Evolutionary conservation across 2,797 vertebrate genomes (phyloP).

Genomic region (Falco rusticolus): DNA sequence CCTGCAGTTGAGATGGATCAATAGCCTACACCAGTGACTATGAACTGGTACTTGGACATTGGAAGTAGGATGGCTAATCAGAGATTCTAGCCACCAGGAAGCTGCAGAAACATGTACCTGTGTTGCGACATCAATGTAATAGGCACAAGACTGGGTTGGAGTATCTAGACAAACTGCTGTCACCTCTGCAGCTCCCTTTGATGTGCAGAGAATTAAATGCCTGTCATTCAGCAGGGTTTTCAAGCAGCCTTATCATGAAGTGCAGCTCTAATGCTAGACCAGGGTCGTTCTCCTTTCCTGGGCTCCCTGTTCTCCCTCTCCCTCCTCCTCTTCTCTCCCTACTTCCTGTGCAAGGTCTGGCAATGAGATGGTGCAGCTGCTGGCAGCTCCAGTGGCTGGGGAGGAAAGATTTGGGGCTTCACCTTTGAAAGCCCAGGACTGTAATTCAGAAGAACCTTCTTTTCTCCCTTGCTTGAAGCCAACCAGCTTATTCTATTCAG

Average conservation of each 20-base stretch:
- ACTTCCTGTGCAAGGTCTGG: neutral
- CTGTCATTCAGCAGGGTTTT: neutral
- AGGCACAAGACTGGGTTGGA: neutral
- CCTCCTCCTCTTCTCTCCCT: too few relatives aligned
- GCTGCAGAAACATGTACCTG: neutral
- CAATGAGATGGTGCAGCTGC: neutral
- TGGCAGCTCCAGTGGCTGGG: neutral
- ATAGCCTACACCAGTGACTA: neutral
- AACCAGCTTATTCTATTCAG: neutral
- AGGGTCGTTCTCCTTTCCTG: neutral
- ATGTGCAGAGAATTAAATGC: neutral
- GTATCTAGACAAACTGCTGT: neutral
- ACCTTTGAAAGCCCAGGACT: neutral
- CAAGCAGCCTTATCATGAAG: neutral
- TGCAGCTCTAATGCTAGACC: neutral
- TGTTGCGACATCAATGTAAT: neutral
- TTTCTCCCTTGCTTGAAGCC: neutral
- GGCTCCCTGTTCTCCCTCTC: neutral
- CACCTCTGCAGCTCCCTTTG: neutral
- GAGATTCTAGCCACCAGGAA: neutral
- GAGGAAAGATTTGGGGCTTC: neutral
- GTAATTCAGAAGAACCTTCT: neutral
- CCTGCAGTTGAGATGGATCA: neutral
- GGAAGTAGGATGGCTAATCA: neutral
- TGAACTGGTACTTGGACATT: neutral